Conservation (phyloP, 30 jellyfish, hydroid and myxozoan genomes). For the Pseudorhiza aurosa region DNA sequence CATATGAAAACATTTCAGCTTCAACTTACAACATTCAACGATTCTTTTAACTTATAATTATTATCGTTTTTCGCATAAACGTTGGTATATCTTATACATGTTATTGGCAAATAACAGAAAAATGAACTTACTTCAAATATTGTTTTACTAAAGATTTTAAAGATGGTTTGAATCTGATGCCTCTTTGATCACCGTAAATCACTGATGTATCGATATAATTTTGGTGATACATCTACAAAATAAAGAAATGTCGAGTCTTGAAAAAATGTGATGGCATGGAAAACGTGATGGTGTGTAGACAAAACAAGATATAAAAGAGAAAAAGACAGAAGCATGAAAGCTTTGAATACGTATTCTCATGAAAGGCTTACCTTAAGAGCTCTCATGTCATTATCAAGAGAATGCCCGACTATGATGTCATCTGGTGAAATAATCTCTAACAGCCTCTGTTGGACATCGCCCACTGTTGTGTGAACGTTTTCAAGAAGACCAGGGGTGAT, state of each 20-base stretch:
- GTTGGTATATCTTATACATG: too few species aligned
- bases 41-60: too few species aligned
- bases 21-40: too few species aligned
- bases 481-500: constrained; percentile 74
- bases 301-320: too few species aligned
- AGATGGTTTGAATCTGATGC: constrained; percentile 88
- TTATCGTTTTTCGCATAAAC: too few species aligned
- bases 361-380: constrained; percentile 75
- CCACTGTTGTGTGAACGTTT: constrained; percentile 62
- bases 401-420: constrained; percentile 85
- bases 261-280: too few species aligned
- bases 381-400: constrained; percentile 81
- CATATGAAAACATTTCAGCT: too few species aligned
- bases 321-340: too few species aligned
- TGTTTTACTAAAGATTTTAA: constrained; percentile 43
- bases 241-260: not conserved
- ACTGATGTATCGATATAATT: constrained; percentile 80
- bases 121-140: constrained; percentile 42
- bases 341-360: too few species aligned
- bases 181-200: constrained; percentile 76
- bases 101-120: too few species aligned
- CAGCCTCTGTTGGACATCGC: constrained; percentile 77
- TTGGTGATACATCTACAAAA: constrained; percentile 66
- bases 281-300: too few species aligned
- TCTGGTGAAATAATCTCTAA: constrained; percentile 58